Base-by-base conservation (phyloP, 2,113 vertebrate genomes). In the Lamprotornis superbus region DNA sequence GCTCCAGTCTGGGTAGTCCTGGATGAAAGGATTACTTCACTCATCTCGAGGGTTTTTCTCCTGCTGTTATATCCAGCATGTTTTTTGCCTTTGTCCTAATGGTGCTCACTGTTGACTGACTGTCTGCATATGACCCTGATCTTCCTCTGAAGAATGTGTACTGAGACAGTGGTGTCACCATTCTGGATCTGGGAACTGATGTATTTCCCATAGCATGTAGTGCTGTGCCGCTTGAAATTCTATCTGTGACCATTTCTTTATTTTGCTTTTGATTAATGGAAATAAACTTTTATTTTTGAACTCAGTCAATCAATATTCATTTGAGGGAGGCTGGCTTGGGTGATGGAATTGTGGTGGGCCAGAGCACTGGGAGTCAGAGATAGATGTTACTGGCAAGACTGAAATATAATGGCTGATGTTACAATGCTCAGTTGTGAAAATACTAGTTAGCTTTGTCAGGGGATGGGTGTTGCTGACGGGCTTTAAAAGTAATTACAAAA, bases 401-500 rank as follows among this genome's bases (percentile, higher is more conserved):
- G 71, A 87, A 86, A 70, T 40, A n/a, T 27, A 44, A 40, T 47
- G 88, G 64, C 52, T 89, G 73, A 74, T 81, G 68, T 85, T 95
- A 90, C 67, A 64, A 40, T 0, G 21, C 37, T 83, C 37, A 37
- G 63, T 37, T 85, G 76, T 95, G 92, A 90, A 86, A 94, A 93
- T 31, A 28, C 39, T 55, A 16, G 39, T 70, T 89, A 86, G 64
- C 13, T 93, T 67, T 90, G 55, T 94, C 47, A 87, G 55, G 52
- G 13, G 73, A 63, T 84, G 60, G 44, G 76, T 92, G 91, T 68
- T 94, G 73, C 79, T 83, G 79, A 67, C 40, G 2, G 8, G 39
- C 35, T 95, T 90, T 83, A 81, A 60, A 88, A 93, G 53, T 52
- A 85, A 83, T 93, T 94, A 77, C 52, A 55, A 81, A 89, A 81